phyloP scores from a whole-genome alignment of 2,888 invertebrate species.

The Buathra laborator region DNA sequence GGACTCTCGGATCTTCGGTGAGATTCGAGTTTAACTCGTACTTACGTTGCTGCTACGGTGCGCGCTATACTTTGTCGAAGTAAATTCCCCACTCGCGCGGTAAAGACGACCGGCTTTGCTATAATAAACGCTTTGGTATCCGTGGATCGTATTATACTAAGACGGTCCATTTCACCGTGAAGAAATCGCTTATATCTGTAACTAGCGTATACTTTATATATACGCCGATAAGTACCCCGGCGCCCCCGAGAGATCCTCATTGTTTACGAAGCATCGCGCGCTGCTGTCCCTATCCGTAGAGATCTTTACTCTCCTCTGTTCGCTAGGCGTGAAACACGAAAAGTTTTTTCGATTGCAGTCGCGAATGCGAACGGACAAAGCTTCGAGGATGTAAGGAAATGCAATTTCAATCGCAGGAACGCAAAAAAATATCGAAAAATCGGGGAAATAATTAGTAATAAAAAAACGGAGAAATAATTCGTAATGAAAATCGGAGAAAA shows the following conservation, averaged over 20 bases:
- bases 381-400: too few relatives aligned
- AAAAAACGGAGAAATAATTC: too few relatives aligned
- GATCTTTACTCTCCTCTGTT: conserved; percentile 27
- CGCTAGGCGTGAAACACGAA: conserved; percentile 33
- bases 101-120: conserved; percentile 2
- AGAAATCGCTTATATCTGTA: too few relatives aligned
- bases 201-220: not conserved
- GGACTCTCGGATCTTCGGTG: too few relatives aligned
- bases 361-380: too few relatives aligned
- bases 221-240: conserved; percentile 21
- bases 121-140: not conserved
- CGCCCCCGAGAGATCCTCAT: conserved; percentile 9
- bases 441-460: too few relatives aligned
- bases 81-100: not conserved
- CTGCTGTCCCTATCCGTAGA: conserved; percentile 18
- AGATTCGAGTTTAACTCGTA: too few relatives aligned
- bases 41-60: too few relatives aligned
- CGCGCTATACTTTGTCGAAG: conserved; percentile 1
- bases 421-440: not conserved
- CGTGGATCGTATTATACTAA: not conserved
- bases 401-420: not conserved
- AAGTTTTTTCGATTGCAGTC: not conserved
- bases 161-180: conserved; percentile 1
- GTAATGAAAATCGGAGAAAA: too few relatives aligned
- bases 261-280: conserved; percentile 23